Percentiles rank a stretch among this genome's conserved stretches.
These are phyloP conservation scores for Subanguina moxae DNA, from an alignment of 1,140 invertebrate species.

Conservation along the genomic window DNA sequence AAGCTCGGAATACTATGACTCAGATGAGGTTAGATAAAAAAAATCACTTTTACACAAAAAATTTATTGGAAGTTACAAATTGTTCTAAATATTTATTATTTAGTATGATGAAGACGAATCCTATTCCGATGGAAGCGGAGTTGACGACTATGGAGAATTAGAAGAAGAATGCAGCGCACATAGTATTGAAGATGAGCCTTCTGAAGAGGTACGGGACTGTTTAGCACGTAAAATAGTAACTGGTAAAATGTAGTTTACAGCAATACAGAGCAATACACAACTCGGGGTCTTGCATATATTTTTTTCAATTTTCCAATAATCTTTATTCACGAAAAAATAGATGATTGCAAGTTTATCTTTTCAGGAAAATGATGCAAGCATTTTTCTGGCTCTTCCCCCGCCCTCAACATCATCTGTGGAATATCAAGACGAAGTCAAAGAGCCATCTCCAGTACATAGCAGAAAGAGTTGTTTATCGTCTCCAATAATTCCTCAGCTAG, in stretches of 20 bases:
- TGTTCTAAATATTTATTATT: not conserved
- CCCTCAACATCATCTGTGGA: no score
- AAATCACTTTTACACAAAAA: not conserved
- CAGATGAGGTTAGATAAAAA: conserved; percentile 8
- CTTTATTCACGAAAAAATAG: no score
- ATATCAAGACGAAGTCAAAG: no score
- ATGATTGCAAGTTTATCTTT: no score
- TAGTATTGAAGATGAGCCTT: conserved; percentile 36
- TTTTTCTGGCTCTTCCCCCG: no score
- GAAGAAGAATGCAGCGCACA: conserved; percentile 17
- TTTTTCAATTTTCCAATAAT: no score
- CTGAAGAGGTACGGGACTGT: conserved; percentile 33
- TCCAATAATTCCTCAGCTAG: not conserved
- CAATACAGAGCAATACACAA: no score
- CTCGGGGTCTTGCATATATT: no score
- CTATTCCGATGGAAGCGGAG: conserved; percentile 35
- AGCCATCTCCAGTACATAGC: not conserved
- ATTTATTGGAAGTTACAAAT: not conserved
- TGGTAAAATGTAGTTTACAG: no score
- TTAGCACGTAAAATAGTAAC: no score
- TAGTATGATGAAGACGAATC: conserved; percentile 34
- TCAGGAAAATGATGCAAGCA: no score
- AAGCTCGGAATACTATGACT: conserved; percentile 19
- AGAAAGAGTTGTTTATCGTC: not conserved
- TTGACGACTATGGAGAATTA: conserved; percentile 27